A percentile compares a stretch with the other conserved stretches of the same genome.
phyloP scores from a whole-genome alignment of 2,797 vertebrate species.

The Cuniculus paca region DNA sequence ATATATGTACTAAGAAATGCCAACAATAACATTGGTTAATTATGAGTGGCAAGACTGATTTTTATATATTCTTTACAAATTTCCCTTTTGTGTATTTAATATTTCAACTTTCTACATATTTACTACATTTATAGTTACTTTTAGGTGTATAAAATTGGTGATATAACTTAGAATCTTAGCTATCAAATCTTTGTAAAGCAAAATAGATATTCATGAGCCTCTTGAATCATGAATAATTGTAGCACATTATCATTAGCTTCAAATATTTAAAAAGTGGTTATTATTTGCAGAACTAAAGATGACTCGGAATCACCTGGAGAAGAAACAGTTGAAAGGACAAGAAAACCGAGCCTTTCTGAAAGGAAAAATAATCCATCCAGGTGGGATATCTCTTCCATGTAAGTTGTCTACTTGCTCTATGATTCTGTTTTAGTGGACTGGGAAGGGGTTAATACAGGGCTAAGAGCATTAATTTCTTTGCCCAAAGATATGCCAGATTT shows the following conservation, averaged over 20 bases:
- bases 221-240: background rate
- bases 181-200: background rate
- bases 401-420: slow-evolving; percentile 34
- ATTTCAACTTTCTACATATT: background rate
- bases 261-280: slow-evolving; percentile 51
- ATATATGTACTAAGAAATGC: background rate
- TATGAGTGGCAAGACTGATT: background rate
- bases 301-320: slow-evolving; percentile 86
- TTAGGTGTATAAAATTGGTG: background rate
- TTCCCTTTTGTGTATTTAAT: background rate
- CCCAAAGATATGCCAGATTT: background rate
- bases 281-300: slow-evolving; percentile 86
- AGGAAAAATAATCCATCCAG: slow-evolving; percentile 88
- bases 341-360: slow-evolving; percentile 92
- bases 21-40: background rate
- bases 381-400: slow-evolving; percentile 84
- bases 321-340: slow-evolving; percentile 84
- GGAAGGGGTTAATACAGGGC: background rate
- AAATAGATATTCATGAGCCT: background rate
- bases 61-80: background rate
- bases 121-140: background rate
- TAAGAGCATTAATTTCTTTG: background rate
- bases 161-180: background rate
- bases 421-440: background rate
- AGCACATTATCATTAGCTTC: background rate